Evolutionary conservation across 2,888 invertebrate species (phyloP), one percentile per base, ranked within the genome.

Genomic region (Platycnemis pennipes): DNA sequence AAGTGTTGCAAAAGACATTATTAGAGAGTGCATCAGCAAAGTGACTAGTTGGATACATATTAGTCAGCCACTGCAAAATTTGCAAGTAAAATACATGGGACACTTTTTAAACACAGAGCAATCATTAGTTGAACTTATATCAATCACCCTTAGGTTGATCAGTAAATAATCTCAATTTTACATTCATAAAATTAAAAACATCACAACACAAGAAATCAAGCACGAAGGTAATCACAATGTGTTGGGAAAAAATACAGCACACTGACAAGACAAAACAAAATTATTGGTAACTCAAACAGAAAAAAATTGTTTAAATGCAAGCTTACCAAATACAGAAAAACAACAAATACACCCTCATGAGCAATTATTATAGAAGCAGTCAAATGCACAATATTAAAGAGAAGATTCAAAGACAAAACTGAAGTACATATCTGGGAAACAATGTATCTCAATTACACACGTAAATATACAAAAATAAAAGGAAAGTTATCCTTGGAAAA

Each of bases 111-210:
- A 49, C 49, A 88, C 37, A 53, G n/a, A 49, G 49, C 16, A 31
- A 13, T 88, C 88, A 53, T 88, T 49, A 49, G 49, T 31, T 88
- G 49, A 53, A 88, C 88, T 46, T 46, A 88, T 45, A 45, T n/a
- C 46, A 46, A 45, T n/a, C 46, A 46, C 46, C 88, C 44, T 46
- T 88, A 45, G n/a, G 46, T 26, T 44, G n/a, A 46, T 45, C 46
- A n/a, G n/a, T 88, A 46, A 88, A 46, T 46, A 88, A 88, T 46
- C 88, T 88, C 88, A 88, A 88, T 46, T 45, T 87, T 88, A 88
- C 88, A 88, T 88, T 26, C 26, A 88, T 88, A 88, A 46, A 46
- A 46, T 88, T 88, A 88, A 46, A 46, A 88, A 88, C 88, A 88
- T 88, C 45, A 53, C 19, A 19, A 53, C 53, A 5, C 45, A 45